phyloP scores from a whole-genome alignment of 2,113 vertebrate species.

The Poecile atricapillus region DNA sequence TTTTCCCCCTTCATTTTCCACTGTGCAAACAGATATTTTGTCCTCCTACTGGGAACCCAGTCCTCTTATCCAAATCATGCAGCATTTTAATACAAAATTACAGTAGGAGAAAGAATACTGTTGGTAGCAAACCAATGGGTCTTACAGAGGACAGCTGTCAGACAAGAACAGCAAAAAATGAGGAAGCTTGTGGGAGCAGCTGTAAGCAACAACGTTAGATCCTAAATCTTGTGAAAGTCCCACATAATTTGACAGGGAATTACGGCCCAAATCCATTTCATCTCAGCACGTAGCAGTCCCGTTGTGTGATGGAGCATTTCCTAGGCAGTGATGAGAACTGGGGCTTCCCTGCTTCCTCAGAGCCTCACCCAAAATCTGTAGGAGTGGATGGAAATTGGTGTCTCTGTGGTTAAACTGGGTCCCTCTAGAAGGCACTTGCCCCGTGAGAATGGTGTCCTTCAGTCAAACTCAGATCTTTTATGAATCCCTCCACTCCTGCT shows the following conservation, averaged over 20 bases:
- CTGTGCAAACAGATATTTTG: background rate
- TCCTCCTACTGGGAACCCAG: background rate
- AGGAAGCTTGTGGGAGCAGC: background rate
- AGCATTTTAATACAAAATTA: background rate
- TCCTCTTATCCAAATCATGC: background rate
- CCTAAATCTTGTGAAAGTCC: background rate
- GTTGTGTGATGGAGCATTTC: background rate
- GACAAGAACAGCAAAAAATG: background rate
- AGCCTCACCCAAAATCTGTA: background rate
- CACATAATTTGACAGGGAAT: background rate
- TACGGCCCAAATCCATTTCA: background rate
- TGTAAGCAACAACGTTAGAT: background rate
- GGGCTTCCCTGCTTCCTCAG: background rate
- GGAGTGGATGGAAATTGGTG: background rate
- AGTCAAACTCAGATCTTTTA: background rate
- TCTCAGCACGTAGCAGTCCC: background rate
- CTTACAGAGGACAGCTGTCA: background rate
- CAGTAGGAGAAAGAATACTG: background rate
- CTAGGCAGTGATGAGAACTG: background rate
- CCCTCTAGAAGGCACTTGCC: background rate
- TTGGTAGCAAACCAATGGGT: background rate
- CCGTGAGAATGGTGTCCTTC: background rate
- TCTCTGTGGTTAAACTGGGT: background rate
- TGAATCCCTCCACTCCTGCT: background rate
- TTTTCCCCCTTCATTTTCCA: background rate